phyloP scores from a whole-genome alignment of 2,888 invertebrate genomes.

The Troglohyphantes excavatus region DNA sequence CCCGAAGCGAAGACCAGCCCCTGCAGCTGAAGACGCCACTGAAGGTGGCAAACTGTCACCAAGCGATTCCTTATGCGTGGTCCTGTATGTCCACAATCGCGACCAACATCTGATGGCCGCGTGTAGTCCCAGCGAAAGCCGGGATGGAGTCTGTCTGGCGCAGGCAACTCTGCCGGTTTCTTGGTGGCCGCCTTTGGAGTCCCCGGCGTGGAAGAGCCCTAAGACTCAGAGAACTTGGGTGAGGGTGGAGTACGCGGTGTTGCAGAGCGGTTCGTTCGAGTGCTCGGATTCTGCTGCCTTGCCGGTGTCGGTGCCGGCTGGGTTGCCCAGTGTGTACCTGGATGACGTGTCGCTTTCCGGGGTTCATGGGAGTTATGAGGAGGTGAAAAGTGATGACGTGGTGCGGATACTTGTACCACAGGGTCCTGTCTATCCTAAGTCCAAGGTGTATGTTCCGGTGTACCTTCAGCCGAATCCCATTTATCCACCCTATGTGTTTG shows the following conservation, averaged over 20 bases:
- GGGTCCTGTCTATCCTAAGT: slow-evolving; percentile 93
- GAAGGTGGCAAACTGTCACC: slow-evolving; percentile 31
- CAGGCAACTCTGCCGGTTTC: slow-evolving; percentile 92
- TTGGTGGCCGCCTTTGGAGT: slow-evolving; percentile 88
- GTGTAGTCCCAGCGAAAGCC: slow-evolving; percentile 93
- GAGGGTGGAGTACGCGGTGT: slow-evolving; percentile 92
- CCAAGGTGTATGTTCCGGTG: slow-evolving; percentile 94
- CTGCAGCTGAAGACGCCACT: slow-evolving; percentile 20
- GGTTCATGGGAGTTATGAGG: slow-evolving; percentile 89
- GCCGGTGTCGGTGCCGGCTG: slow-evolving; percentile 88
- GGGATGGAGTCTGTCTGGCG: slow-evolving; percentile 95
- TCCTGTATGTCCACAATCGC: slow-evolving; percentile 82
- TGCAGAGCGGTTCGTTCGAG: slow-evolving; percentile 82
- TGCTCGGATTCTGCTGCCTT: slow-evolving; percentile 80
- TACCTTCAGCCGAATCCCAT: slow-evolving; percentile 86
- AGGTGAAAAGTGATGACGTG: slow-evolving; percentile 91
- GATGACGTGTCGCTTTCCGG: slow-evolving; percentile 88
- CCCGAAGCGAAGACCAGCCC: slow-evolving; percentile 60
- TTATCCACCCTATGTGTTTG: slow-evolving; percentile 87
- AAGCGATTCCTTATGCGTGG: slow-evolving; percentile 73
- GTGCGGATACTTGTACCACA: slow-evolving; percentile 93
- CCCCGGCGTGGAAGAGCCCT: slow-evolving; percentile 74
- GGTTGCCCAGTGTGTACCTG: slow-evolving; percentile 84
- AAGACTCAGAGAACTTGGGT: slow-evolving; percentile 84
- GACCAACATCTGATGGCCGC: slow-evolving; percentile 89